phyloP scores from a whole-genome alignment of 2,888 invertebrate genomes.

The Eupithecia insigniata region DNA sequence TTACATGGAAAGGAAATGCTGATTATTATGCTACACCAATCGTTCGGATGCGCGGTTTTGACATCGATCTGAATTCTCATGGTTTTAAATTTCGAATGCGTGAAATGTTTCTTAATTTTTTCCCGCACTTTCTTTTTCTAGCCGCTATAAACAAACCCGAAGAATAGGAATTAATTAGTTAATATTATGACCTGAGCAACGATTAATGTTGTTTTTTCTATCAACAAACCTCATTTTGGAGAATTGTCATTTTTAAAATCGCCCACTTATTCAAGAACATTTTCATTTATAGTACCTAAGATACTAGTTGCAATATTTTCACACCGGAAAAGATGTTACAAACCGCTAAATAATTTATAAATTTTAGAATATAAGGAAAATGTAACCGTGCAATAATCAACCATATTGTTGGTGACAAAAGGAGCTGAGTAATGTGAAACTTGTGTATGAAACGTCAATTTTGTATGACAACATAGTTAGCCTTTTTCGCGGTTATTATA shows the following conservation, averaged over 20 bases:
- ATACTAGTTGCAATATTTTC: slow-evolving; percentile 22
- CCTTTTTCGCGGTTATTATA: slow-evolving; percentile 65
- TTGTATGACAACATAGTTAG: slow-evolving; percentile 63
- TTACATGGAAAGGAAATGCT: slow-evolving; percentile 36
- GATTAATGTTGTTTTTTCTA: not conserved
- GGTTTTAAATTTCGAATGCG: slow-evolving; percentile 69
- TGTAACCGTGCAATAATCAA: slow-evolving; percentile 5
- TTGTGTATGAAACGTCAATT: slow-evolving; percentile 44
- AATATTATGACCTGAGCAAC: not conserved
- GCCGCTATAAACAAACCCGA: not conserved
- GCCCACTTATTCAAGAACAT: not conserved
- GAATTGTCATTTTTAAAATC: not conserved
- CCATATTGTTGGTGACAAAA: slow-evolving; percentile 15
- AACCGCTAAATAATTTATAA: slow-evolving; percentile 30
- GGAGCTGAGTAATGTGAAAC: slow-evolving; percentile 24
- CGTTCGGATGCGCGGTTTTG: slow-evolving; percentile 44
- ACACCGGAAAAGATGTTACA: slow-evolving; percentile 23
- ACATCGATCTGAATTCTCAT: slow-evolving; percentile 58
- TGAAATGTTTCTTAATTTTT: slow-evolving; percentile 28
- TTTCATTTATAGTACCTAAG: not conserved
- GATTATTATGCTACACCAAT: slow-evolving; percentile 60
- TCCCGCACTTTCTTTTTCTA: slow-evolving; percentile 33
- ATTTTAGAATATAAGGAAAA: not conserved
- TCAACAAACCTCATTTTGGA: not conserved
- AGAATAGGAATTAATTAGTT: not conserved